These are phyloP conservation scores for Melanitta fusca DNA, from an alignment of 2,797 vertebrate genomes.

Conservation along the genomic window DNA sequence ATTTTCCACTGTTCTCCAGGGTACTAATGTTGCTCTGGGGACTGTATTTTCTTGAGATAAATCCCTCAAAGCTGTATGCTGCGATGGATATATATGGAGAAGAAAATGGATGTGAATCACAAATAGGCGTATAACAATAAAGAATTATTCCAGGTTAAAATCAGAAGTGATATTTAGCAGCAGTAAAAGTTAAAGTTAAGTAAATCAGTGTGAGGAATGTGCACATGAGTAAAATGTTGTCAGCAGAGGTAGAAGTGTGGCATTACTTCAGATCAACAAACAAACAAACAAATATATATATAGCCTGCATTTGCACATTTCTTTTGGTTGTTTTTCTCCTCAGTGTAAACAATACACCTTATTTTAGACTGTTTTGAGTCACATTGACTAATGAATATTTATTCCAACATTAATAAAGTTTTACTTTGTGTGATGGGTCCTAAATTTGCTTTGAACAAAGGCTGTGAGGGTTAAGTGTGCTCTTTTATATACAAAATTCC, in stretches of 20 bases:
- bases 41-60: not conserved
- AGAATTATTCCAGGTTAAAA: not conserved
- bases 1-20: not conserved
- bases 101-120: not conserved
- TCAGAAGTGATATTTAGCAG: not conserved
- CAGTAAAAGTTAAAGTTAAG: not conserved
- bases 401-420: not conserved
- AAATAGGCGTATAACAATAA: not conserved
- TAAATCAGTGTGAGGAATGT: not conserved
- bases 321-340: fast-evolving
- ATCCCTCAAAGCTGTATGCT: not conserved
- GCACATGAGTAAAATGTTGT: not conserved
- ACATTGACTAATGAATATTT: not conserved
- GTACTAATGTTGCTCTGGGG: not conserved
- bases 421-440: not conserved
- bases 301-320: fast-evolving
- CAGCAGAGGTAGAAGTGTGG: not conserved
- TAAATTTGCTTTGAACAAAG: not conserved
- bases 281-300: not conserved
- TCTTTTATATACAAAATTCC: not conserved
- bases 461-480: fast-evolving
- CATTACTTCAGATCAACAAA: not conserved
- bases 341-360: not conserved
- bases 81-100: not conserved
- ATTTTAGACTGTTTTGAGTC: not conserved